Evolutionary conservation across 1,140 invertebrate genomes (phyloP).

Genomic region (Plutomurus gul): DNA sequence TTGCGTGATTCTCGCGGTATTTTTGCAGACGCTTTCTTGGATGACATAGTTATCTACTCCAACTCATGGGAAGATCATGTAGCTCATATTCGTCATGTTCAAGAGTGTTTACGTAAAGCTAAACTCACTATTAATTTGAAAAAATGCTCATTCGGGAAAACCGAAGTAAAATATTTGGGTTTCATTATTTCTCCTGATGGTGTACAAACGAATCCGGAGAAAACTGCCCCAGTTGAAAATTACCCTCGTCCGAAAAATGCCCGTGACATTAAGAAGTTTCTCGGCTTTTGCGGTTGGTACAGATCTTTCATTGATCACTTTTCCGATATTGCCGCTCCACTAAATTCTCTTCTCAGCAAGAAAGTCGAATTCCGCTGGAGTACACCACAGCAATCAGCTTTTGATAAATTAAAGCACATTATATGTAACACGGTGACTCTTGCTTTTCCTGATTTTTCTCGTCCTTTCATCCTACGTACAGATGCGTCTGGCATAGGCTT

Average conservation of each 20-base stretch:
- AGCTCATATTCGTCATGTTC: slow-evolving; percentile 35
- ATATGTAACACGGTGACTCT: neutral
- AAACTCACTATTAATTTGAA: slow-evolving; percentile 50
- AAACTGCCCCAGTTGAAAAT: slow-evolving; percentile 57
- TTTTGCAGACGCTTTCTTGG: slow-evolving; percentile 52
- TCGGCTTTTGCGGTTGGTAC: slow-evolving; percentile 61
- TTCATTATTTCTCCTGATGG: slow-evolving; percentile 55
- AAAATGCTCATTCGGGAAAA: slow-evolving; percentile 58
- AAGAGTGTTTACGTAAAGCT: slow-evolving; percentile 25
- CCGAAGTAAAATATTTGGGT: slow-evolving; percentile 57
- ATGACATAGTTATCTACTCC: slow-evolving; percentile 55
- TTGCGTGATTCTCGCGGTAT: slow-evolving; percentile 51
- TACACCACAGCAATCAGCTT: neutral
- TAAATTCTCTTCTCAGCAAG: slow-evolving; percentile 51
- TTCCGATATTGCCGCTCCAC: slow-evolving; percentile 55
- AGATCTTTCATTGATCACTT: slow-evolving; percentile 58
- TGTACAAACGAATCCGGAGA: slow-evolving; percentile 57
- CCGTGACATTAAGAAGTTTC: slow-evolving; percentile 57
- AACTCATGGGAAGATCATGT: slow-evolving; percentile 31
- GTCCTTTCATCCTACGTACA: neutral
- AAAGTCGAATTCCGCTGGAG: slow-evolving; percentile 1
- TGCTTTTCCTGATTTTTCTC: neutral
- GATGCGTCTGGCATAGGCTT: neutral
- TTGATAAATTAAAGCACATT: neutral
- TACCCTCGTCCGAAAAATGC: slow-evolving; percentile 56